phyloP scores from a whole-genome alignment of 2,888 invertebrate species.

The Camponotus fellah region DNA sequence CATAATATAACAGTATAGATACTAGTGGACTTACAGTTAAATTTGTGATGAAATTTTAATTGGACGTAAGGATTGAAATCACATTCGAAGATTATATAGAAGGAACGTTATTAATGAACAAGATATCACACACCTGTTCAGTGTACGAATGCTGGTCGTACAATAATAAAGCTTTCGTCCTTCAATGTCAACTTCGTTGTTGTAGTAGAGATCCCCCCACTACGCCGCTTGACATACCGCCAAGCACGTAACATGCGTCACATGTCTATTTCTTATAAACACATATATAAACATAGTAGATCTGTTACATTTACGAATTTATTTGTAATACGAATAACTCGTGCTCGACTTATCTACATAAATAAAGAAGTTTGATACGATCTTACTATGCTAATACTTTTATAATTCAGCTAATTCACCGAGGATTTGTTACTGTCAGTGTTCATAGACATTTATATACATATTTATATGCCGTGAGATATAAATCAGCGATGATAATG shows the following conservation, averaged over 20 bases:
- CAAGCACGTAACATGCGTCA: background rate
- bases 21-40: background rate
- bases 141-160: background rate
- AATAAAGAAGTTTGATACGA: slow-evolving; percentile 39
- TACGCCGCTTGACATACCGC: background rate
- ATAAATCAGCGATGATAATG: slow-evolving; percentile 6
- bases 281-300: background rate
- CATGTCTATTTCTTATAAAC: background rate
- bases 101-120: slow-evolving; percentile 1
- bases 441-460: background rate
- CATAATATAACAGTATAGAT: too few species aligned
- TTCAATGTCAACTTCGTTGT: background rate
- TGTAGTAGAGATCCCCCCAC: too few species aligned
- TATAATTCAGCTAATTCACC: slow-evolving; percentile 34
- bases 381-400: slow-evolving; percentile 19
- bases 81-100: background rate
- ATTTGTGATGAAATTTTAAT: background rate
- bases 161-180: background rate
- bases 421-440: slow-evolving; percentile 44
- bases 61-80: background rate
- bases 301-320: background rate
- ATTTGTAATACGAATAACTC: slow-evolving; percentile 18
- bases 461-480: background rate
- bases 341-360: slow-evolving; percentile 2
- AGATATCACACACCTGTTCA: background rate